These are phyloP conservation scores for Acanthurus tractus DNA, from an alignment of 2,797 vertebrate species.

Conservation along the genomic window DNA sequence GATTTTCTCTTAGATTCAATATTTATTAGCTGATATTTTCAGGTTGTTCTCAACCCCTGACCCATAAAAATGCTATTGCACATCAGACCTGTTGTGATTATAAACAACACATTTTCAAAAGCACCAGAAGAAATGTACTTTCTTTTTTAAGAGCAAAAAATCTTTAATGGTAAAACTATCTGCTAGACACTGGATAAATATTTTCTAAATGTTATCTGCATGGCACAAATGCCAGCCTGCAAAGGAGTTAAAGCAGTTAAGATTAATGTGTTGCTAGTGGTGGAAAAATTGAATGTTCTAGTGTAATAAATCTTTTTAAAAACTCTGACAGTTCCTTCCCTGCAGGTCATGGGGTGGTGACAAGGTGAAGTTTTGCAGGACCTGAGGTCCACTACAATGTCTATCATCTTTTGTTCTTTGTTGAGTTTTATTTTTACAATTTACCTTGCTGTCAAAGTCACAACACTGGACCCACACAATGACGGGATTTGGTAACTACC, in stretches of 20 bases:
- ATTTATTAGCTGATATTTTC: neutral
- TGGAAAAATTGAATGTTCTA: conserved; percentile 47
- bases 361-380: conserved; percentile 2
- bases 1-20: neutral
- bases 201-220: conserved; percentile 23
- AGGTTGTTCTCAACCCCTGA: neutral
- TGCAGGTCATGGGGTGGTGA: conserved; percentile 43
- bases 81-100: neutral
- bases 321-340: conserved; percentile 54
- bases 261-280: conserved; percentile 52
- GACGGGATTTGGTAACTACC: neutral
- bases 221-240: conserved; percentile 16
- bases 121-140: neutral
- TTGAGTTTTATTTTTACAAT: neutral
- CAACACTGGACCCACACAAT: neutral
- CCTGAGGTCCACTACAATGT: neutral
- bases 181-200: neutral
- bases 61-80: neutral
- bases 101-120: neutral
- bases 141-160: neutral
- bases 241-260: conserved; percentile 18
- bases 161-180: neutral
- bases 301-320: conserved; percentile 61
- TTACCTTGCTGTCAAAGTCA: neutral
- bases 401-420: conserved; percentile 21